Evolutionary conservation across 2,888 invertebrate genomes (phyloP).

Genomic region (Dugesia japonica): DNA sequence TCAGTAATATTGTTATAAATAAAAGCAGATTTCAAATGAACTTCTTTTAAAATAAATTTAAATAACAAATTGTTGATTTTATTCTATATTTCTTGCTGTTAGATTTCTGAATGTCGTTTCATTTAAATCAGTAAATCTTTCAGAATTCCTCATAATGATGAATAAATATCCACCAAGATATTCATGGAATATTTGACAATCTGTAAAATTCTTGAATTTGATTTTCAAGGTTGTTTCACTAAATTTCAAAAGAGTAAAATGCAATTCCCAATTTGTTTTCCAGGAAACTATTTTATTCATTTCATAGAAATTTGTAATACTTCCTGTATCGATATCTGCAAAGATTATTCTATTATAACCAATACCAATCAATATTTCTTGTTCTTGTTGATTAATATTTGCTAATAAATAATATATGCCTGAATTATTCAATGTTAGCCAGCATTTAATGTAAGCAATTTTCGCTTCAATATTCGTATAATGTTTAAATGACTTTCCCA

Average conservation of each 20-base stretch:
- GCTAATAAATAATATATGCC: neutral
- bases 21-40: too few relatives aligned
- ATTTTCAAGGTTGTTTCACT: neutral
- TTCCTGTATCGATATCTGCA: neutral
- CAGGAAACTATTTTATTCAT: neutral
- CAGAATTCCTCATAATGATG: neutral
- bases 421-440: neutral
- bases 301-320: neutral
- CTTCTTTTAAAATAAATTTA: too few relatives aligned
- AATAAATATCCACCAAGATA: conserved; percentile 4
- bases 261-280: neutral
- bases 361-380: neutral
- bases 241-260: neutral
- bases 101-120: neutral
- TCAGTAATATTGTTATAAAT: too few relatives aligned
- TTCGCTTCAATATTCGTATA: neutral
- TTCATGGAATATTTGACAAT: conserved; percentile 4
- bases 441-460: neutral
- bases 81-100: neutral
- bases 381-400: neutral
- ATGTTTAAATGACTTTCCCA: neutral
- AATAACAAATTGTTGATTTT: too few relatives aligned
- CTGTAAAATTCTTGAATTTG: neutral
- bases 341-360: neutral
- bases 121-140: neutral